A percentile compares a stretch with the other conserved stretches of the same genome.
phyloP scores from a whole-genome alignment of 2,797 vertebrate genomes.

The Sus cebifrons region DNA sequence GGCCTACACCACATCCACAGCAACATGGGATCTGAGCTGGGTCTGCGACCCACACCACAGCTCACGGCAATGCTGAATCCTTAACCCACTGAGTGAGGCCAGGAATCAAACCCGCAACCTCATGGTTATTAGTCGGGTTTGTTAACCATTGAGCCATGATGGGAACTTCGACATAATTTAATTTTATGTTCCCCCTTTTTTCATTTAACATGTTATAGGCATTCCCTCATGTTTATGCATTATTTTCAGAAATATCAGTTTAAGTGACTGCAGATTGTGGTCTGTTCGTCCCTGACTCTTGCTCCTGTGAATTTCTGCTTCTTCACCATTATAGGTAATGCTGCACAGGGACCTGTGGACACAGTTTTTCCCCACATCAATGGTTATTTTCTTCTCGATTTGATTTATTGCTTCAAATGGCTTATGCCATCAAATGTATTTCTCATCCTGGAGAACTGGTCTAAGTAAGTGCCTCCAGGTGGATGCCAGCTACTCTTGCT shows the following conservation, averaged over 20 bases:
- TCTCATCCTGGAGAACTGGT: not conserved
- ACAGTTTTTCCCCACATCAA: not conserved
- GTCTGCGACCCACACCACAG: too few relatives aligned
- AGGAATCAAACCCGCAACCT: too few relatives aligned
- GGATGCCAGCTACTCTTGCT: not conserved
- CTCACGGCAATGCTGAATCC: too few relatives aligned
- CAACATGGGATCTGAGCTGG: too few relatives aligned
- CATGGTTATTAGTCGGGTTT: too few relatives aligned
- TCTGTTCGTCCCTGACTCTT: not conserved
- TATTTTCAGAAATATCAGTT: not conserved
- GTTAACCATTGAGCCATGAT: too few relatives aligned
- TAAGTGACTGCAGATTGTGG: not conserved
- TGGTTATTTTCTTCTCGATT: not conserved
- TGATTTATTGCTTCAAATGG: not conserved
- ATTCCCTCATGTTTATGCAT: not conserved
- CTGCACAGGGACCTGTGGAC: not conserved
- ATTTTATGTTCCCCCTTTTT: not conserved
- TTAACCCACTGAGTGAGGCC: too few relatives aligned
- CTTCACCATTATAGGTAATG: not conserved
- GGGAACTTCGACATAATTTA: not conserved
- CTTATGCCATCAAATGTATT: not conserved
- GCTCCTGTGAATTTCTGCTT: not conserved
- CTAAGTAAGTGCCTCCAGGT: not conserved
- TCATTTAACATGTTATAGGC: not conserved
- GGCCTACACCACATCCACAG: too few relatives aligned